Percentiles rank a stretch among this genome's conserved stretches.
Evolutionary conservation across 2,888 invertebrate species (phyloP).

Genomic region (Eumerus sabulonum): DNA sequence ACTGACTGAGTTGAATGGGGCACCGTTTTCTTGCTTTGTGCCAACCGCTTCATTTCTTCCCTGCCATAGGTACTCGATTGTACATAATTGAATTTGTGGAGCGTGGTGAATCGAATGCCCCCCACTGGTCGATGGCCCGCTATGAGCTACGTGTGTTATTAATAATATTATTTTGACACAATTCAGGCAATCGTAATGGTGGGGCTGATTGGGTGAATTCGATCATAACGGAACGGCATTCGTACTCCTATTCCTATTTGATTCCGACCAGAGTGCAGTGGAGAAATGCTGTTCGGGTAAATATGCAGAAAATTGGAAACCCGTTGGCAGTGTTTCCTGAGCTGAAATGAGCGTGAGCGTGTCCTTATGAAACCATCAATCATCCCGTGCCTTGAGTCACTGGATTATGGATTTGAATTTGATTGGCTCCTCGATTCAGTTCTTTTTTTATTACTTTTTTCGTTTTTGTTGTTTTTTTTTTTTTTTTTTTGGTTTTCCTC

Average conservation of each 20-base stretch:
- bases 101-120: conserved; percentile 64
- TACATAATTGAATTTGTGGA: conserved; percentile 67
- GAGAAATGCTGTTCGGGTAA: conserved; percentile 16
- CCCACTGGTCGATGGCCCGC: conserved; percentile 39
- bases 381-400: conserved; percentile 71
- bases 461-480: conserved; percentile 40
- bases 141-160: conserved; percentile 42
- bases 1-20: conserved; percentile 26
- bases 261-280: not conserved
- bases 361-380: conserved; percentile 73
- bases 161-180: conserved; percentile 68
- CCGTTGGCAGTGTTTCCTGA: not conserved
- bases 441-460: conserved; percentile 33
- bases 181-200: conserved; percentile 51
- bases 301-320: conserved; percentile 25
- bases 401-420: conserved; percentile 70
- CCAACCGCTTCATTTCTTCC: not conserved
- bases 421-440: conserved; percentile 43
- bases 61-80: conserved; percentile 7
- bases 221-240: conserved; percentile 5
- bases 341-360: conserved; percentile 48
- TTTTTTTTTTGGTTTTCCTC: conserved; percentile 11
- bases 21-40: conserved; percentile 17
- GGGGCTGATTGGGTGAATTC: not conserved
- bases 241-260: not conserved